Evolutionary conservation across 2,113 vertebrate species (phyloP).

Genomic region (Hyperopisus bebe): DNA sequence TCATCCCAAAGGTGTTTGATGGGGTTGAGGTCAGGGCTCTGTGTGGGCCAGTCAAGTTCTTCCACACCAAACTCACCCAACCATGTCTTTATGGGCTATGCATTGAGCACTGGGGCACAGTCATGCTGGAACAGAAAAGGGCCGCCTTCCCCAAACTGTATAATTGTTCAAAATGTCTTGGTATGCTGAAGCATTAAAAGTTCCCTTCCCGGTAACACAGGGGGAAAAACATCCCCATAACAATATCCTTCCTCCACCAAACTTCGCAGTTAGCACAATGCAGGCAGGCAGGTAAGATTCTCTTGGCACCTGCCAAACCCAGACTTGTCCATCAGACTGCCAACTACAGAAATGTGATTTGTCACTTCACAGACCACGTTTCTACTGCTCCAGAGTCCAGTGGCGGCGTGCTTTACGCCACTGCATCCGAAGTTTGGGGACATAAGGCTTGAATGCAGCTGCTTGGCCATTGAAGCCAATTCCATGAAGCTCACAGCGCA

Average conservation of each 20-base stretch:
- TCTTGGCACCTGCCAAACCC: neutral
- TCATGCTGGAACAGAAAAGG: neutral
- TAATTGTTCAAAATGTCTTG: neutral
- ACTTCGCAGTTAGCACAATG: neutral
- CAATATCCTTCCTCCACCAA: neutral
- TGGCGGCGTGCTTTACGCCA: neutral
- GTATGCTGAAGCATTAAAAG: neutral
- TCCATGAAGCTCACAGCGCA: neutral
- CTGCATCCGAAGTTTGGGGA: neutral
- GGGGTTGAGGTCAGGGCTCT: neutral
- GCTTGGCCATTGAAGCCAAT: neutral
- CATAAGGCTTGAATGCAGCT: neutral
- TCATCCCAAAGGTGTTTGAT: neutral
- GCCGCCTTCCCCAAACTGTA: neutral
- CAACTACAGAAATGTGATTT: neutral
- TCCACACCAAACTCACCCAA: neutral
- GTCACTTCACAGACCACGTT: neutral
- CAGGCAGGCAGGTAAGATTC: neutral
- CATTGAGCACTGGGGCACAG: neutral
- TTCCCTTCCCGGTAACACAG: neutral
- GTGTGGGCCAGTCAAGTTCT: neutral
- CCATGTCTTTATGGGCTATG: neutral
- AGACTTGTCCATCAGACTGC: neutral
- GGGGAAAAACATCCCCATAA: neutral
- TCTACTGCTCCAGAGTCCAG: no score